Evolutionary conservation across 2,797 vertebrate genomes (phyloP).

Genomic region (Schizothorax lantsangensis): DNA sequence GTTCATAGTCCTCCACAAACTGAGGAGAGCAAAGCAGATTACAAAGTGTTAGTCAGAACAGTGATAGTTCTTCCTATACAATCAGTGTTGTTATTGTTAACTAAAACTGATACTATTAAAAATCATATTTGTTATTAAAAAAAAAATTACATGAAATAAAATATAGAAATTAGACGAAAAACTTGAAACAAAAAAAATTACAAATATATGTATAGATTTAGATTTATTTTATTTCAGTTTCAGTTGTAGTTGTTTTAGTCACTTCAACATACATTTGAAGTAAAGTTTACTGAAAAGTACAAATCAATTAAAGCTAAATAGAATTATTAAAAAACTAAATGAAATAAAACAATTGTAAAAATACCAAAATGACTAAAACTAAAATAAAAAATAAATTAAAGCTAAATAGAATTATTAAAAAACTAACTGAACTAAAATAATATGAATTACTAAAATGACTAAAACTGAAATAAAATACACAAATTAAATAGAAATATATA

Average conservation of each 20-base stretch:
- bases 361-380: too few relatives aligned
- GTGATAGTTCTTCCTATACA: not conserved
- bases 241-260: not conserved
- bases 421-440: not conserved
- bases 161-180: not conserved
- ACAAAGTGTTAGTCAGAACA: not conserved
- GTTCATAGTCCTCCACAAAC: slow-evolving; percentile 99
- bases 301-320: too few relatives aligned
- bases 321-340: too few relatives aligned
- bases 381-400: not conserved
- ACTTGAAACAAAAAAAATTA: not conserved
- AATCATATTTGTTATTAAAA: not conserved
- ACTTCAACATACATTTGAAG: not conserved
- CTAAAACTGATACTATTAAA: too few relatives aligned
- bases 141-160: not conserved
- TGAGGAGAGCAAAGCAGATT: slow-evolving; percentile 61
- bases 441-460: not conserved
- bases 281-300: not conserved
- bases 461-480: not conserved
- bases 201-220: not conserved
- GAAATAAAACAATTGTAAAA: too few relatives aligned
- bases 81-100: not conserved
- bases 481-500: not conserved
- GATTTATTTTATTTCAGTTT: not conserved
- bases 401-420: not conserved